Evolutionary conservation across 2,888 invertebrate genomes (phyloP).

Genomic region (Phymatocera aterrima): DNA sequence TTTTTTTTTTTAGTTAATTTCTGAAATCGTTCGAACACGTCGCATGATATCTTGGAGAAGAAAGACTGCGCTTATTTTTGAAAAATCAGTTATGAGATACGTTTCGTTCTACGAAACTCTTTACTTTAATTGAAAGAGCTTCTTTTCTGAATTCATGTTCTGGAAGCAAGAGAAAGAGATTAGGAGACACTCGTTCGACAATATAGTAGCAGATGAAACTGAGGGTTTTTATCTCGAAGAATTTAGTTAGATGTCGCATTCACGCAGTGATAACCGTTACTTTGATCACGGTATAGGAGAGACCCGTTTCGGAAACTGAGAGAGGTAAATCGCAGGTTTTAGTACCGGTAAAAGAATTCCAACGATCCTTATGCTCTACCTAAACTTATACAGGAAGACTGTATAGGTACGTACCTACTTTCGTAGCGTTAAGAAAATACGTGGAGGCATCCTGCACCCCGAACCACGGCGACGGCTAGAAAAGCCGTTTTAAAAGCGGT

Average conservation of each 20-base stretch:
- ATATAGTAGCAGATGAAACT: neutral
- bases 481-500: neutral
- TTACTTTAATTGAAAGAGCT: too few relatives aligned
- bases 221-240: neutral
- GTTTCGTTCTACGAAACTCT: too few relatives aligned
- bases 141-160: too few relatives aligned
- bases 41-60: too few relatives aligned
- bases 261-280: slow-evolving; percentile 3
- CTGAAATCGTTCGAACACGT: too few relatives aligned
- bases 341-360: neutral
- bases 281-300: neutral
- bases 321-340: neutral
- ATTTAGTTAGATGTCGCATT: neutral
- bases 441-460: neutral
- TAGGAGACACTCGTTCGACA: neutral
- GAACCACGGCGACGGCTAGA: too few relatives aligned
- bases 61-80: too few relatives aligned
- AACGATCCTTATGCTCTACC: neutral
- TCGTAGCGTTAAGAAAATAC: neutral
- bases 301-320: too few relatives aligned
- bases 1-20: too few relatives aligned
- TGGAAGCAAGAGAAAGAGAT: neutral
- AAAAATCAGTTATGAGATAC: too few relatives aligned
- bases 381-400: too few relatives aligned
- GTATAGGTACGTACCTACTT: neutral